Evolutionary conservation across 2,797 vertebrate genomes (phyloP), one percentile per base, ranked within the genome.

Genomic region (Remorina albescens): DNA sequence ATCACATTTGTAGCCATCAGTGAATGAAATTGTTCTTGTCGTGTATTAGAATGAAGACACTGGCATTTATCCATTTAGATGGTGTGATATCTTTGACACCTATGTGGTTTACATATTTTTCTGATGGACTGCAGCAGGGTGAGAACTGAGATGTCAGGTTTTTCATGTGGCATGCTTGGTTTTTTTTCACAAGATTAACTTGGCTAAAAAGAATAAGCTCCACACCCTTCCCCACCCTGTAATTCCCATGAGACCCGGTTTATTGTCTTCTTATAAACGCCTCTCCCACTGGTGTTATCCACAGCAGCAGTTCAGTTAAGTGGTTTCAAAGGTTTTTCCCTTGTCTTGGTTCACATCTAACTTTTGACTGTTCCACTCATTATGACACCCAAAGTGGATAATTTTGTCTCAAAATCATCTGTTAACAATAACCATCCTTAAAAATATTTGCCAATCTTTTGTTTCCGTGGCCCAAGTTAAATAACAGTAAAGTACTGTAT

Each of bases 251-350:
- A 78, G 80, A 88, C 66, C 55, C 63, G 37, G 44, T 91, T 91
- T 90, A 92, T 90, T 91, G 90, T 91, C 71, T 84, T 86, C 83
- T 90, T 88, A 85, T 85, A 88, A 91, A 83, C 23, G 78, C 78
- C 82, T 88, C 80, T 87, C 81, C 84, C 82, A 57, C 67, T 86
- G 77, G 87, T 89, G 88, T 80, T 78, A 81, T 80, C 78, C 86
- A 78, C 80, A 86, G 83, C 75, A 78, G 78, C 72, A 71, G 58
- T 77, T 71, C 74, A 83, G 86, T 89, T 80, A 86, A 88, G 76
- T 80, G 80, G 71, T 78, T 81, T 51, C n/a, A 32, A 73, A 64
- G 72, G 25, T 18, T 78, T 83, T 86, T 79, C 30, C 67, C 63
- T 51, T 60, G 68, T 80, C 62, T 78, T 74, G 76, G 74, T 77